Conservation (phyloP, 2,797 vertebrate genomes). For the Neoniphon sammara region DNA sequence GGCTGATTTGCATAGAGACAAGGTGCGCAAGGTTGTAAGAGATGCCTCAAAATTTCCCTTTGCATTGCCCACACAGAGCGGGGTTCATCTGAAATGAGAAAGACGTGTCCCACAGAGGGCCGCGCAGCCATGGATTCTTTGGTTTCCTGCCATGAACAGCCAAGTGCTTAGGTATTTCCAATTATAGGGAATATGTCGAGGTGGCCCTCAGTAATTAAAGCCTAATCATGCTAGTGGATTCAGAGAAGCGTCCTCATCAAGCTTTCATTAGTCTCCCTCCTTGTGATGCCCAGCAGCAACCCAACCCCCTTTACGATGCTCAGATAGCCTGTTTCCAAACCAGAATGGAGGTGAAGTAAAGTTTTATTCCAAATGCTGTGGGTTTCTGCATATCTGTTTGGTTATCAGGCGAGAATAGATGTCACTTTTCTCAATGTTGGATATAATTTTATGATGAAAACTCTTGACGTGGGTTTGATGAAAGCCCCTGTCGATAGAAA, state of each 20-base stretch:
- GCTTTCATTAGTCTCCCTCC: slow-evolving; percentile 75
- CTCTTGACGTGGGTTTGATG: too few relatives aligned
- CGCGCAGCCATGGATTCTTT: slow-evolving; percentile 39
- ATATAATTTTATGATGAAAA: too few relatives aligned
- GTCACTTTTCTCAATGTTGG: too few relatives aligned
- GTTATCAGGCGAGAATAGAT: too few relatives aligned
- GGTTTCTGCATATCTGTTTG: not conserved
- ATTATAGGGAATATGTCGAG: slow-evolving; percentile 82
- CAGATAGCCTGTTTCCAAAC: not conserved
- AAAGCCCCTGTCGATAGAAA: too few relatives aligned
- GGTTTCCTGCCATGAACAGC: slow-evolving; percentile 52
- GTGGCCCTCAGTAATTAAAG: slow-evolving; percentile 80
- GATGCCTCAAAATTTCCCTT: slow-evolving; percentile 24
- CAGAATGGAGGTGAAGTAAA: not conserved
- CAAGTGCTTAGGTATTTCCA: slow-evolving; percentile 76
- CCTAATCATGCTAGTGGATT: slow-evolving; percentile 80
- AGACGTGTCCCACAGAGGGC: slow-evolving; percentile 3
- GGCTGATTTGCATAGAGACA: slow-evolving; percentile 38
- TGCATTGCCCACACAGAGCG: not conserved
- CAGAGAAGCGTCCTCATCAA: slow-evolving; percentile 79
- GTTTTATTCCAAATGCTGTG: not conserved
- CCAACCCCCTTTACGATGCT: slow-evolving; percentile 11
- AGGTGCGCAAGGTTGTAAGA: slow-evolving; percentile 1
- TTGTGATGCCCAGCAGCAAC: slow-evolving; percentile 65
- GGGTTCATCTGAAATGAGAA: slow-evolving; percentile 24